Percentiles rank a stretch among this genome's conserved stretches.
Evolutionary conservation across 2,797 vertebrate genomes (phyloP).

Genomic region (Acropternis orthonyx): DNA sequence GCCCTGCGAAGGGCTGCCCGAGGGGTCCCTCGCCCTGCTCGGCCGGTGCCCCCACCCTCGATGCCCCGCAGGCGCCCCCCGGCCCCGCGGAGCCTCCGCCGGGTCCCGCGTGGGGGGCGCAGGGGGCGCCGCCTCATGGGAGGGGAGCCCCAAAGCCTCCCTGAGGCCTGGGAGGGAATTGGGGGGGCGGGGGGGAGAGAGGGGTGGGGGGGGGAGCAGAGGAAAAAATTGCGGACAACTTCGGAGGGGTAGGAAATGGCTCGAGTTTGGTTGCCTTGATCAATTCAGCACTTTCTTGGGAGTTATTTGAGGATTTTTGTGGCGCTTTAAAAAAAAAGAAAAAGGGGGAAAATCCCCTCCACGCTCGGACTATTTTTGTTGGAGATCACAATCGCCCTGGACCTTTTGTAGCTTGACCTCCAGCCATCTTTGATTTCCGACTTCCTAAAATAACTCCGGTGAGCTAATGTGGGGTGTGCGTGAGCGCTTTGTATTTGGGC

Average conservation of each 20-base stretch:
- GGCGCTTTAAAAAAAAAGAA: neutral
- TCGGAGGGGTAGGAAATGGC: neutral
- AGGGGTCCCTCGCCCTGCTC: neutral
- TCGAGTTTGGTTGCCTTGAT: neutral
- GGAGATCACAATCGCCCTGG: slow-evolving; percentile 73
- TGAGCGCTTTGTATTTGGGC: slow-evolving; percentile 15
- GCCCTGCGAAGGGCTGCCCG: neutral
- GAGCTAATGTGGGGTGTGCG: slow-evolving; percentile 58
- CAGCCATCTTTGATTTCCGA: slow-evolving; percentile 86
- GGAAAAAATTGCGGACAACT: neutral
- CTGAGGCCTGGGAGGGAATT: neutral
- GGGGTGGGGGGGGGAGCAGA: neutral
- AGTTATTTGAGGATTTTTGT: neutral
- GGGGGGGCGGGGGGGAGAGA: neutral
- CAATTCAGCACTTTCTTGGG: neutral
- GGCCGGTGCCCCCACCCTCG: neutral
- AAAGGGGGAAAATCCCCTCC: neutral
- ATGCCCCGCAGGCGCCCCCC: neutral
- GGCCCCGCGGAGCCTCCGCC: neutral
- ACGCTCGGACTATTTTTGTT: slow-evolving; percentile 42
- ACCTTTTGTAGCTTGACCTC: slow-evolving; percentile 83
- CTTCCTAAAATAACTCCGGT: slow-evolving; percentile 82
- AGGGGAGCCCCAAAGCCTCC: neutral
- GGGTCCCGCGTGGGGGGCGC: neutral
- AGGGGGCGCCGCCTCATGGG: neutral